A percentile compares a stretch with the other conserved stretches of the same genome.
phyloP scores from a whole-genome alignment of 2,888 invertebrate genomes.

The Diarsia brunnea region DNA sequence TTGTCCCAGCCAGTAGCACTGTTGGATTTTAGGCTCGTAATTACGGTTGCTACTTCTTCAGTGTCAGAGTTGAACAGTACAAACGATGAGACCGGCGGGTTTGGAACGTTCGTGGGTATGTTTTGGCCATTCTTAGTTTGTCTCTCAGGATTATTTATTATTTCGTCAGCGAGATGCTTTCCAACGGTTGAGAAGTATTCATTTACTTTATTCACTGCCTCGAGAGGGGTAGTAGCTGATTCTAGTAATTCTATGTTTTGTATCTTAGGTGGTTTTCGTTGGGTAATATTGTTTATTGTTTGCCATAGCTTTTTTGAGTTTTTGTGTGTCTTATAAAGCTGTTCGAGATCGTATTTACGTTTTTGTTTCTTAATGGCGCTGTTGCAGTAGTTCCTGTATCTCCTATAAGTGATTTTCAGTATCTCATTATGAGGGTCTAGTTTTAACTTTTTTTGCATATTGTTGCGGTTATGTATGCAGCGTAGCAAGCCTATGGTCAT shows the following conservation, averaged over 20 bases:
- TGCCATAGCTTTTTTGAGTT: conserved; percentile 10
- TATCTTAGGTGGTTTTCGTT: background rate
- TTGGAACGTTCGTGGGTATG: background rate
- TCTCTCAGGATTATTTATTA: background rate
- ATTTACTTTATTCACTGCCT: background rate
- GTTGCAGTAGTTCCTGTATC: too few relatives aligned
- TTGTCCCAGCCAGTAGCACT: background rate
- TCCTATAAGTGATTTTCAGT: too few relatives aligned
- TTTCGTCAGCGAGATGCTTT: background rate
- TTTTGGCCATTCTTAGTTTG: too few relatives aligned
- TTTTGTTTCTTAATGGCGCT: too few relatives aligned
- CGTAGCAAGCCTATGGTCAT: too few relatives aligned
- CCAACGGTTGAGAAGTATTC: background rate
- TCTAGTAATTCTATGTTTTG: conserved; percentile 2
- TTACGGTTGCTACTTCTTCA: background rate
- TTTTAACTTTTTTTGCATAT: too few relatives aligned
- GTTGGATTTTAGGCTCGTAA: background rate
- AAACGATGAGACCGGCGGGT: background rate
- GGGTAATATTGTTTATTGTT: background rate
- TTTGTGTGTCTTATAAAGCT: background rate
- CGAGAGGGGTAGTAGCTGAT: background rate
- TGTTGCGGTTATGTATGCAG: too few relatives aligned
- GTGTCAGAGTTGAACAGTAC: background rate
- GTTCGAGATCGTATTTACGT: too few relatives aligned
- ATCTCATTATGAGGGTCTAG: too few relatives aligned